Evolutionary conservation across 1,140 invertebrate species (phyloP).

Genomic region (Conopomorpha cramerella): DNA sequence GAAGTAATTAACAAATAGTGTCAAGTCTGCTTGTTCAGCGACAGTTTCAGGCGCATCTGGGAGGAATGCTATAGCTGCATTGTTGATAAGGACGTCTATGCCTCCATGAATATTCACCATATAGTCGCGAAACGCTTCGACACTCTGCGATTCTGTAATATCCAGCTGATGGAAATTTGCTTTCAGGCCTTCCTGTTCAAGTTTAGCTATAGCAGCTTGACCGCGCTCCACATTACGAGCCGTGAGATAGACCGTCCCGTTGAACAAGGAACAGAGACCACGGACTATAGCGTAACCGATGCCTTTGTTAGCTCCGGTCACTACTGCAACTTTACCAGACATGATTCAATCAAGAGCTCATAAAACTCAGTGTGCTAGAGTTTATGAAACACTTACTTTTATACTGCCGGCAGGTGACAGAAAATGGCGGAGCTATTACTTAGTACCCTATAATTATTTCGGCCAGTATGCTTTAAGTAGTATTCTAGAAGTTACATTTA

Average conservation of each 20-base stretch:
- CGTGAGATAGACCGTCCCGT: slow-evolving; percentile 68
- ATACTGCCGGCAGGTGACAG: too few relatives aligned
- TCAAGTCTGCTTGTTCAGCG: slow-evolving; percentile 70
- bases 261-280: slow-evolving; percentile 65
- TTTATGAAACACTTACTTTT: too few relatives aligned
- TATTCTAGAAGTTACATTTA: too few relatives aligned
- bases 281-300: slow-evolving; percentile 77
- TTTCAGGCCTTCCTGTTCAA: slow-evolving; percentile 59
- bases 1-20: slow-evolving; percentile 72
- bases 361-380: too few relatives aligned
- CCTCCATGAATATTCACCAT: slow-evolving; percentile 71
- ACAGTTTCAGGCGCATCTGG: slow-evolving; percentile 65
- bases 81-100: slow-evolving; percentile 82
- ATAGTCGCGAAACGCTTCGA: slow-evolving; percentile 63
- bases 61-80: slow-evolving; percentile 82
- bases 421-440: too few relatives aligned
- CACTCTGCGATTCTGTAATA: slow-evolving; percentile 64
- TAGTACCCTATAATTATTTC: too few relatives aligned
- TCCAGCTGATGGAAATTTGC: slow-evolving; percentile 73
- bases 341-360: too few relatives aligned
- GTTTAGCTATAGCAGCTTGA: slow-evolving; percentile 58
- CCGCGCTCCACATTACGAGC: slow-evolving; percentile 64
- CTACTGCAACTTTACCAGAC: slow-evolving; percentile 52
- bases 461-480: too few relatives aligned
- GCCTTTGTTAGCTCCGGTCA: slow-evolving; percentile 79